phyloP scores from a whole-genome alignment of 1,140 invertebrate genomes.

The Drosophila melanica region DNA sequence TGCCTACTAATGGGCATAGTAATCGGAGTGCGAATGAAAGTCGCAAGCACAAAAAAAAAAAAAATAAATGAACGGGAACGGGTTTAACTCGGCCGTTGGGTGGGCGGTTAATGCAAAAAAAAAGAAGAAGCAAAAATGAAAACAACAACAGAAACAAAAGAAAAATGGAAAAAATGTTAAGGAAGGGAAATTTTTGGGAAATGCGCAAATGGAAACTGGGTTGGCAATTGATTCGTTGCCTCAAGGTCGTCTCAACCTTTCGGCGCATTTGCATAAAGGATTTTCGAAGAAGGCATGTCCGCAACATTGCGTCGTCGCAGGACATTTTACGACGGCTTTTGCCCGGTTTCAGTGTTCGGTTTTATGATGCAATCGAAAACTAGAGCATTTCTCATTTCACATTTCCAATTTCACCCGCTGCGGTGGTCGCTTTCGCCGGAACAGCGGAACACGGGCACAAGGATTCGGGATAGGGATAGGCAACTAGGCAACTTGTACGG shows the following conservation, averaged over 20 bases:
- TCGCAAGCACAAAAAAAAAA: not conserved
- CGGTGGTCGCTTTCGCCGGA: slow-evolving; percentile 46
- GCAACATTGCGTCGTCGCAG: slow-evolving; percentile 59
- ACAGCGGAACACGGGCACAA: slow-evolving; percentile 7
- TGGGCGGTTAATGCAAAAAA: slow-evolving; percentile 8
- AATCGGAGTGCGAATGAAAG: slow-evolving; percentile 15
- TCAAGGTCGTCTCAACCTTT: slow-evolving; percentile 38
- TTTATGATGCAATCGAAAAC: slow-evolving; percentile 74
- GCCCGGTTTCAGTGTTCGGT: slow-evolving; percentile 20
- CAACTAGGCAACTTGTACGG: slow-evolving; percentile 28
- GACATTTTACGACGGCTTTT: slow-evolving; percentile 31
- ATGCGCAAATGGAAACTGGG: slow-evolving; percentile 1
- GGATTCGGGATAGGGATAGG: slow-evolving; percentile 12
- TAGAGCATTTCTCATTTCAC: slow-evolving; percentile 26
- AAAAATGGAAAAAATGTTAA: not conserved
- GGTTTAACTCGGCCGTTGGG: slow-evolving; percentile 18
- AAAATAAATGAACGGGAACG: slow-evolving; percentile 9
- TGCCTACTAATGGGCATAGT: slow-evolving; percentile 37
- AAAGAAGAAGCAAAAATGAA: not conserved
- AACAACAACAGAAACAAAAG: not conserved
- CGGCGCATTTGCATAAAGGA: slow-evolving; percentile 69
- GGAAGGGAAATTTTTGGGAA: not conserved
- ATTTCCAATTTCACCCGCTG: slow-evolving; percentile 60
- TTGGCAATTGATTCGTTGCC: slow-evolving; percentile 29
- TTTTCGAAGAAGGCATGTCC: slow-evolving; percentile 53